Conservation (phyloP, 2,888 invertebrate species). For the Empis stercorea region DNA sequence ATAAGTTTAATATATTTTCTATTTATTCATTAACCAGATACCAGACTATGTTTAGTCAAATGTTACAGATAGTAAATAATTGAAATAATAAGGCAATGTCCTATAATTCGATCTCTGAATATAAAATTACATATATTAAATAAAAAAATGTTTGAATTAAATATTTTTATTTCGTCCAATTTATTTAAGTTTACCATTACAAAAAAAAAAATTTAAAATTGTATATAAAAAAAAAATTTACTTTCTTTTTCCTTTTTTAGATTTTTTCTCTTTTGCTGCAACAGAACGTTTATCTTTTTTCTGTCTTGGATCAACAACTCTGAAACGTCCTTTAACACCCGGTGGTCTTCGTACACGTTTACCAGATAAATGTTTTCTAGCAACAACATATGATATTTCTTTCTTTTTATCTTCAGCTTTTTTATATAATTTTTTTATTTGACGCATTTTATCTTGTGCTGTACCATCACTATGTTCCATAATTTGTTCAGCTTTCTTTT, state of each 20-base stretch:
- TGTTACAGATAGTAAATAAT: too few relatives aligned
- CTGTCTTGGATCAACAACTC: slow-evolving; percentile 91
- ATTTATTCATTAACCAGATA: too few relatives aligned
- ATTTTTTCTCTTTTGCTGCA: slow-evolving; percentile 23
- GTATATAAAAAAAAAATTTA: background rate
- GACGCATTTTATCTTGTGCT: slow-evolving; percentile 85
- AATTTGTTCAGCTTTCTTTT: slow-evolving; percentile 90
- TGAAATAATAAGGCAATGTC: too few relatives aligned
- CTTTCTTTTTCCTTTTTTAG: slow-evolving; percentile 19
- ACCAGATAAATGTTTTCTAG: slow-evolving; percentile 71
- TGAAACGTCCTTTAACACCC: slow-evolving; percentile 84
- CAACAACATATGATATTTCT: slow-evolving; percentile 85
- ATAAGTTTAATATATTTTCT: too few relatives aligned
- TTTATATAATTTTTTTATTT: slow-evolving; percentile 85
- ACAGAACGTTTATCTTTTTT: slow-evolving; percentile 78
- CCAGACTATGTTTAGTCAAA: too few relatives aligned
- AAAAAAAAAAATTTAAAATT: too few relatives aligned
- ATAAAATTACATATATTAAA: too few relatives aligned
- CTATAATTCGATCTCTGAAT: too few relatives aligned
- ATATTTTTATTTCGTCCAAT: too few relatives aligned
- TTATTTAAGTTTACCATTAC: too few relatives aligned
- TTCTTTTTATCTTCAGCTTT: slow-evolving; percentile 79
- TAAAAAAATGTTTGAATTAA: too few relatives aligned
- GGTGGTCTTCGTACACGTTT: slow-evolving; percentile 66
- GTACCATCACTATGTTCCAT: slow-evolving; percentile 81